Evolutionary conservation across 2,797 vertebrate species (phyloP), one percentile per base, ranked within the genome.

Genomic region (Artibeus lituratus): DNA sequence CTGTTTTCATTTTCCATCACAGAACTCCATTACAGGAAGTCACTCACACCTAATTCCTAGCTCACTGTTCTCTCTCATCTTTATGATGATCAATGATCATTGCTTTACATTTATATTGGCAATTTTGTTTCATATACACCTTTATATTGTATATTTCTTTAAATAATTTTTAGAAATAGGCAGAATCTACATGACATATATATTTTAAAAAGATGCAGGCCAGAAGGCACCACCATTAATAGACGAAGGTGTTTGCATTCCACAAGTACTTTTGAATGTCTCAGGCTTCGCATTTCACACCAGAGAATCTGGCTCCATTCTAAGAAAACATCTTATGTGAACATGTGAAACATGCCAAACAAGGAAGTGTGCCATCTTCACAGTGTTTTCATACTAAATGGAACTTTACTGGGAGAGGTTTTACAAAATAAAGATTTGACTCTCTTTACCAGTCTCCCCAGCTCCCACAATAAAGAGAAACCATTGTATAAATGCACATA

Each of bases 271-370:
- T 95, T 90, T 77, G 21, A 85, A 51, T 32, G 11, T 94, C 49
- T 90, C 55, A 88, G 49, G 55, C 37, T 91, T 90, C 78, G 15
- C 73, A 62, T 90, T 86, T 93, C 15, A 76, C 11, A 18, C 37
- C 21, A 65, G 78, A 83, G 18, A 91, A 44, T 77, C 15, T 78
- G 35, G 8, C 26, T 96, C 11, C 19, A 7, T 85, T 82, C 42
- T 76, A 95, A 80, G 24, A 42, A 87, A 94, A 96, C 69, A 51
- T 35, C n/a, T 80, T 53, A 1, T 44, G 24, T 55, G 8, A 86
- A 55, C 86, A 93, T 93, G 76, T 35, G 88, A 93, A 96, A 78
- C 47, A 76, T 76, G 37, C 55, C 83, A 95, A 80, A 80, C 24
- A 81, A 94, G 59, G 26, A 49, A 35, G 32, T 26, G 35, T 85